Percentiles rank a stretch among this genome's conserved stretches.
Evolutionary conservation across 2,888 invertebrate genomes (phyloP).

Genomic region (Amblyteles armatorius): DNA sequence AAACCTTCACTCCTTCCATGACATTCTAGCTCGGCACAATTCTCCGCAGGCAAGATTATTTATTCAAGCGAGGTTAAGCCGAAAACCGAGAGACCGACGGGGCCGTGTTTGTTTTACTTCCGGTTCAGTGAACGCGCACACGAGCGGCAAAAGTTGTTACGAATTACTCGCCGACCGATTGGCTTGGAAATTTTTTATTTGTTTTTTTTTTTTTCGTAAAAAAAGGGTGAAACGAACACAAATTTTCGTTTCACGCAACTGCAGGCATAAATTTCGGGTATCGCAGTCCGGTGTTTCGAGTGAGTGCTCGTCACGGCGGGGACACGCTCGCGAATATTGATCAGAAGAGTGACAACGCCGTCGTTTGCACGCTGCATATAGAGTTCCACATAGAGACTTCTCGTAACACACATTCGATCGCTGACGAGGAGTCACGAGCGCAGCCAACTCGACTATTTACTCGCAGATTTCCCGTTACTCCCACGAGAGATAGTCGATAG

Average conservation of each 20-base stretch:
- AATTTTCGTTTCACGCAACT: neutral
- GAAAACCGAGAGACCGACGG: slow-evolving; percentile 9
- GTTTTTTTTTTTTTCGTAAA: slow-evolving; percentile 2
- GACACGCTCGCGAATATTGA: slow-evolving; percentile 19
- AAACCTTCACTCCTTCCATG: neutral
- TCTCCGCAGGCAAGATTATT: slow-evolving; percentile 1
- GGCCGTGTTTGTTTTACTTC: slow-evolving; percentile 50
- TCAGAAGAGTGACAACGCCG: slow-evolving; percentile 24
- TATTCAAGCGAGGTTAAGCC: slow-evolving; percentile 4
- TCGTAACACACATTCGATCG: slow-evolving; percentile 9
- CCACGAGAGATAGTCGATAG: slow-evolving; percentile 40
- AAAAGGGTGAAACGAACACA: neutral
- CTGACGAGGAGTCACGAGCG: slow-evolving; percentile 8
- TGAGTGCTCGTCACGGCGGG: neutral
- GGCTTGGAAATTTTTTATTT: slow-evolving; percentile 5
- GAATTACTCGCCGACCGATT: slow-evolving; percentile 14
- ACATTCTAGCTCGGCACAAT: neutral
- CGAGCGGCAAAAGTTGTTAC: neutral
- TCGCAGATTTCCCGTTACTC: slow-evolving; percentile 45
- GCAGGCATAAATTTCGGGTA: neutral
- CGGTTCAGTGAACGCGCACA: slow-evolving; percentile 27
- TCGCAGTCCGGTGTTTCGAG: neutral
- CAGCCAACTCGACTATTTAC: slow-evolving; percentile 22
- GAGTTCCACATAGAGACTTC: neutral
- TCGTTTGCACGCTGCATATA: slow-evolving; percentile 4